A percentile compares a stretch with the other conserved stretches of the same genome.
Conservation (phyloP, 2,888 invertebrate genomes). For the Eretmocerus hayati region DNA sequence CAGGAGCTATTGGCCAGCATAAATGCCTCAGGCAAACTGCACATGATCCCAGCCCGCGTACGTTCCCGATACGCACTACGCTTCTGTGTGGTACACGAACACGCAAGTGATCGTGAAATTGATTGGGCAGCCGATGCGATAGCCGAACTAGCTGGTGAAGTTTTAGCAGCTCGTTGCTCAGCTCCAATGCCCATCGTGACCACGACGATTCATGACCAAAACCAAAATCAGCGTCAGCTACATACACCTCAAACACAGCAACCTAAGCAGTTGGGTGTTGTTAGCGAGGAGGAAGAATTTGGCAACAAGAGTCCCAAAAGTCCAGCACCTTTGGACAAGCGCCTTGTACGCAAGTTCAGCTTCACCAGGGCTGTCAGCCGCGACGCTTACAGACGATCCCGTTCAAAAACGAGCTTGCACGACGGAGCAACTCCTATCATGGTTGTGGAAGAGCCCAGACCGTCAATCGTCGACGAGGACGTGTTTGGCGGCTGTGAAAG, state of each 20-base stretch:
- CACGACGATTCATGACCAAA: conserved; percentile 18
- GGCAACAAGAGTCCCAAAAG: conserved; percentile 42
- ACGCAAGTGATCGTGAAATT: conserved; percentile 68
- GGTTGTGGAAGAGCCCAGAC: conserved; percentile 46
- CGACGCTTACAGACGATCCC: conserved; percentile 50
- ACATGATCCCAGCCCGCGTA: conserved; percentile 79
- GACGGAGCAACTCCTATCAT: conserved; percentile 54
- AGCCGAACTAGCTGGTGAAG: conserved; percentile 54
- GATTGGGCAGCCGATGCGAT: conserved; percentile 61
- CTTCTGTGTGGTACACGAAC: conserved; percentile 76
- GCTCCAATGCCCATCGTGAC: conserved; percentile 13
- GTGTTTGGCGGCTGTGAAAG: not conserved
- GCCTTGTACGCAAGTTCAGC: conserved; percentile 52
- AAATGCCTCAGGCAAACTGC: conserved; percentile 75
- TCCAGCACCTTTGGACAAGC: conserved; percentile 49
- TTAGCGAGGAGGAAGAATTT: not conserved
- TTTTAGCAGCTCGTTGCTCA: conserved; percentile 37
- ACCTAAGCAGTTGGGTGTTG: not conserved
- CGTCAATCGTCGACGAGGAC: conserved; percentile 36
- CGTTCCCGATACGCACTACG: conserved; percentile 68
- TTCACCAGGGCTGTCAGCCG: conserved; percentile 54
- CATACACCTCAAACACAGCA: not conserved
- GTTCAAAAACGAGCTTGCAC: conserved; percentile 50
- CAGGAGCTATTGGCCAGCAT: conserved; percentile 67
- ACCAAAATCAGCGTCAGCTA: conserved; percentile 24